These are phyloP conservation scores for Scelioninae gen. 2 DNA, from an alignment of 2,888 invertebrate species.

Conservation along the genomic window DNA sequence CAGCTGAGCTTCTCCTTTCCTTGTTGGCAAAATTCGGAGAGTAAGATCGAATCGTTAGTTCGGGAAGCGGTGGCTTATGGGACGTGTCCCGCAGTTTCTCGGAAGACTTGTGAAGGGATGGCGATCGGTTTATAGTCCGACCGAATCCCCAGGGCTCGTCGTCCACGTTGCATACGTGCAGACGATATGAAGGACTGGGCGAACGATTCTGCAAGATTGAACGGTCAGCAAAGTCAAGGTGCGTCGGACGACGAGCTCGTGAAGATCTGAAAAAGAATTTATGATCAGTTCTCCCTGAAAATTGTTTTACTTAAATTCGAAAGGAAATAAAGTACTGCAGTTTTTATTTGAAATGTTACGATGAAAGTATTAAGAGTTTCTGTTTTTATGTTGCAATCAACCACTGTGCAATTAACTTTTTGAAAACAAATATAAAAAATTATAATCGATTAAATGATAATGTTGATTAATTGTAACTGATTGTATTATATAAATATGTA, in stretches of 20 bases:
- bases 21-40: constrained; percentile 71
- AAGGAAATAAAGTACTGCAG: too few relatives aligned
- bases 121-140: constrained; percentile 61
- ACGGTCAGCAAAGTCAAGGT: constrained; percentile 62
- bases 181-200: constrained; percentile 73
- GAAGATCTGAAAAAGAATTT: constrained; percentile 61
- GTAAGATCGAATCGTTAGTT: constrained; percentile 65
- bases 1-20: constrained; percentile 53
- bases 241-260: constrained; percentile 62
- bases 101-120: constrained; percentile 64
- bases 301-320: too few relatives aligned
- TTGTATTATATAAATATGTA: too few relatives aligned
- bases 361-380: too few relatives aligned
- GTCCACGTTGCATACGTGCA: constrained; percentile 74
- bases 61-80: constrained; percentile 59
- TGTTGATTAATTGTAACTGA: too few relatives aligned
- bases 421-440: too few relatives aligned
- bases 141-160: constrained; percentile 69
- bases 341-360: too few relatives aligned
- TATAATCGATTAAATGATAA: too few relatives aligned
- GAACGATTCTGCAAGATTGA: constrained; percentile 70
- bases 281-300: too few relatives aligned
- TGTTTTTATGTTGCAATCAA: too few relatives aligned
- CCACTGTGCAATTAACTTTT: too few relatives aligned
- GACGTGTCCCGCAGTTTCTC: constrained; percentile 63